Evolutionary conservation across 2,797 vertebrate genomes (phyloP).

Genomic region (Rhinophrynus dorsalis): DNA sequence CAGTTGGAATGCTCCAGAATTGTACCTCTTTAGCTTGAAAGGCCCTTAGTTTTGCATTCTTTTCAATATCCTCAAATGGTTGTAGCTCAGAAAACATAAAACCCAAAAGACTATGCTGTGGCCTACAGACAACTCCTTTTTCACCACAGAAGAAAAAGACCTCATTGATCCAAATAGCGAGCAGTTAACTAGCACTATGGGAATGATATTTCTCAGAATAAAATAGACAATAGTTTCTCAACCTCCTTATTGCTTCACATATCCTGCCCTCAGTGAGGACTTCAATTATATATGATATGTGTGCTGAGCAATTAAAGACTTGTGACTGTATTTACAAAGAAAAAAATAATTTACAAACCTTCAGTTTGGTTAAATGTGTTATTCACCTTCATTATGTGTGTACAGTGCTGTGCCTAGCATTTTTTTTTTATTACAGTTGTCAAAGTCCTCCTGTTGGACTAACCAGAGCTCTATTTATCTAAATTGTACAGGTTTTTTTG

Average conservation of each 20-base stretch:
- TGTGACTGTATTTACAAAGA: slow-evolving; percentile 64
- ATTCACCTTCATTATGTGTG: slow-evolving; percentile 72
- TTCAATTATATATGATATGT: slow-evolving; percentile 75
- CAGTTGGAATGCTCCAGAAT: no score
- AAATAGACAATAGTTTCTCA: slow-evolving; percentile 8
- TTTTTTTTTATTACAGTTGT: slow-evolving; percentile 83
- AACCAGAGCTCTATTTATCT: slow-evolving; percentile 76
- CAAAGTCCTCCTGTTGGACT: slow-evolving; percentile 63
- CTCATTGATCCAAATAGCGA: no score
- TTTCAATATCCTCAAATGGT: no score
- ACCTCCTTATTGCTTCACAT: slow-evolving; percentile 64
- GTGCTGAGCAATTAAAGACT: slow-evolving; percentile 67
- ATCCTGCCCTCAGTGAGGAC: slow-evolving; percentile 97
- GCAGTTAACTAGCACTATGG: no score
- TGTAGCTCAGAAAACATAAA: no score
- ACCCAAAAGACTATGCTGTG: no score
- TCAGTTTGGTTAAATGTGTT: slow-evolving; percentile 15
- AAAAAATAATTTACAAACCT: neutral
- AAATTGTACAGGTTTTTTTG: slow-evolving; percentile 67
- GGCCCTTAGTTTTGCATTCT: no score
- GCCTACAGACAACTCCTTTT: no score
- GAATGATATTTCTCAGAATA: no score
- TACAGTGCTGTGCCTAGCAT: slow-evolving; percentile 75
- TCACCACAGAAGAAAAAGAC: no score
- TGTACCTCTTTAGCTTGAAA: no score